Evolutionary conservation across 2,888 invertebrate species (phyloP).

Genomic region (Eumacrocentrus americanus): DNA sequence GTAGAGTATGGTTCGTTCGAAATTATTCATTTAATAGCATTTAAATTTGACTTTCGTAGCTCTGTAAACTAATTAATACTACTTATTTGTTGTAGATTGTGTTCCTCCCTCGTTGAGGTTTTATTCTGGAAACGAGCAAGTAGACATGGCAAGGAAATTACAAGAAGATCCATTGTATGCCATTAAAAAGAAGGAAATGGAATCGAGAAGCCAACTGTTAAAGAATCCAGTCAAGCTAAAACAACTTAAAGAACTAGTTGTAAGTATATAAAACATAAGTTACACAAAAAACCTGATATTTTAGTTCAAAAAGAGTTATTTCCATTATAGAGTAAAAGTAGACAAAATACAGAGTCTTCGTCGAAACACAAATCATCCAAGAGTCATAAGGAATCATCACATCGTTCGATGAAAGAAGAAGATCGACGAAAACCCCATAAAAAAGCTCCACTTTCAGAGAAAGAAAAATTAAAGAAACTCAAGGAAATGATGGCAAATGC

Average conservation of each 20-base stretch:
- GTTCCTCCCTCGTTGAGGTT: constrained; percentile 76
- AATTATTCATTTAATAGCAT: constrained; percentile 6
- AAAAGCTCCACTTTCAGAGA: constrained; percentile 63
- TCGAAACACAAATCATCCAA: constrained; percentile 30
- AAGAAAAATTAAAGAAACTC: constrained; percentile 74
- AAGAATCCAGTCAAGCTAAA: constrained; percentile 93
- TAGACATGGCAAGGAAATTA: constrained; percentile 86
- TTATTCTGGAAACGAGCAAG: constrained; percentile 70
- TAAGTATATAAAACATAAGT: constrained; percentile 17
- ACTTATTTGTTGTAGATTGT: constrained; percentile 64
- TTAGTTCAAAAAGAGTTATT: constrained; percentile 15
- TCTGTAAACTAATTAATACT: constrained; percentile 15
- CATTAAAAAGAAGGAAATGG: constrained; percentile 89
- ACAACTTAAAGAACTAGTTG: constrained; percentile 79
- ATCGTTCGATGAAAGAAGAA: constrained; percentile 42
- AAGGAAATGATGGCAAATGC: constrained; percentile 87
- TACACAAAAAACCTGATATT: constrained; percentile 18
- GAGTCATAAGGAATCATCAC: constrained; percentile 18
- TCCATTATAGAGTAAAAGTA: constrained; percentile 46
- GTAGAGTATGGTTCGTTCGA: constrained; percentile 65
- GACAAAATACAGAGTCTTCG: constrained; percentile 38
- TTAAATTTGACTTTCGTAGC: not conserved
- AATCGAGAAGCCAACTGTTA: constrained; percentile 80
- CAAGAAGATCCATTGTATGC: constrained; percentile 92
- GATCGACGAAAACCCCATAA: constrained; percentile 47